phyloP scores from a whole-genome alignment of 1,140 invertebrate species.

The Halotydeus destructor region DNA sequence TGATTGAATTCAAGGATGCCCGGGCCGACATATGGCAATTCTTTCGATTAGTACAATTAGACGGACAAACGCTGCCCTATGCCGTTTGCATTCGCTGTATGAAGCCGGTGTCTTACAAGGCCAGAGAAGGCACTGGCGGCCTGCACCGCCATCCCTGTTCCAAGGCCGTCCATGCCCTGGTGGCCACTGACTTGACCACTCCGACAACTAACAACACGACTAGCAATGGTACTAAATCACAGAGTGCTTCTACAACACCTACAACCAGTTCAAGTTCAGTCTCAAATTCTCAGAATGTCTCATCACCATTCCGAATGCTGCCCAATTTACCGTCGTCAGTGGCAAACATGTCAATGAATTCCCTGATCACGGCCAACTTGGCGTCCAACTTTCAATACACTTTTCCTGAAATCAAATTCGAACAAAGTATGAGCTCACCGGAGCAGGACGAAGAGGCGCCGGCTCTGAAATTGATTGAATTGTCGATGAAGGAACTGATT shows the following conservation, averaged over 20 bases:
- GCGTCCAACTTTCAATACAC: not conserved
- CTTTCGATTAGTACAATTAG: conserved; percentile 3
- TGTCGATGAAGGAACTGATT: not conserved
- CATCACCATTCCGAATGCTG: not conserved
- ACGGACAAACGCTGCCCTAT: conserved; percentile 1
- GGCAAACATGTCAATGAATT: not conserved
- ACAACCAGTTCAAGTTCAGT: not conserved
- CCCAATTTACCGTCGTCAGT: not conserved
- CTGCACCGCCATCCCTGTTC: conserved; percentile 5
- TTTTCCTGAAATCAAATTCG: not conserved
- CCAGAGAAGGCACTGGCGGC: conserved; percentile 1
- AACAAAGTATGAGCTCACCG: not conserved
- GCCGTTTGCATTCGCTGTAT: conserved; percentile 6
- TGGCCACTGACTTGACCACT: not conserved
- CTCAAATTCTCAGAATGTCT: not conserved
- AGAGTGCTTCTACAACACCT: not conserved
- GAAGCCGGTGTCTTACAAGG: conserved; percentile 5
- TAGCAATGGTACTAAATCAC: not conserved
- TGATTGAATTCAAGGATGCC: conserved; percentile 4
- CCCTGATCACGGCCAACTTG: not conserved
- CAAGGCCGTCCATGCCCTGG: not conserved
- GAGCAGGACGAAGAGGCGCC: not conserved
- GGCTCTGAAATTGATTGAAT: not conserved
- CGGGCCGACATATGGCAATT: conserved; percentile 6
- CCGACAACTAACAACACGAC: not conserved